Base-by-base conservation (phyloP, 2,113 vertebrate genomes). In the Chloroceryle aenea region DNA sequence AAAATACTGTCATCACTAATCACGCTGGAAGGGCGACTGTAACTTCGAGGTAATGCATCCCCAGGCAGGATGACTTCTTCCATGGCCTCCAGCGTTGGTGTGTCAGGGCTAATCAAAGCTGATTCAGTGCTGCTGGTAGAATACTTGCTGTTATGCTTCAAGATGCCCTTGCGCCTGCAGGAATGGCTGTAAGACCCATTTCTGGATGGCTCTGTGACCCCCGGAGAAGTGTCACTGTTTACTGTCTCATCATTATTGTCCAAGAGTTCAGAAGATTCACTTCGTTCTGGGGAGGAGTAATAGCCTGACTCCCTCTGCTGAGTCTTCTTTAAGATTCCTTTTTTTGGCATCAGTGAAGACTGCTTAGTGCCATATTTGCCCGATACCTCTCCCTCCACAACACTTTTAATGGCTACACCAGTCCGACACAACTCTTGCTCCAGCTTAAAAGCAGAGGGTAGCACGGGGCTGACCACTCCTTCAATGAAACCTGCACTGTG, bases 271-370 rank as follows among this genome's bases (percentile, higher is more conserved):
- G 99, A 99, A 92, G 99, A 99, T 97, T 99, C 99, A 0, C 99
- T 99, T 94, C 99, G 98, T 91, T 99, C 99, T 3, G 99, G 99
- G 34, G 99, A 99, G 8, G 99, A 99, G 96, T 99, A 99, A 97
- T 99, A 99, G 67, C 99, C 99, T 0, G 99, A 99, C 90, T 99
- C 99, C 80, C 98, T 98, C 95, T 98, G 98, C 96, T 99, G 99
- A 66, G 98, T 99, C 98, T 99, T 99, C 97, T 99, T 99, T 89
- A 99, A 96, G 95, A 99, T 99, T 97, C 99, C 99, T 97, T 99
- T 99, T 97, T 99, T 99, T 89, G 99, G 99, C 96, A 99, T 98
- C 14, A 98, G 97, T 36, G 98, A 98, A 30, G 97, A 97, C 80
- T 98, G 98, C 62, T 98, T 98, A 95, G 97, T 97, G 98, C 98